Evolutionary conservation across 2,113 vertebrate genomes (phyloP), one percentile per base, ranked within the genome.

Genomic region (Hemicordylus capensis): DNA sequence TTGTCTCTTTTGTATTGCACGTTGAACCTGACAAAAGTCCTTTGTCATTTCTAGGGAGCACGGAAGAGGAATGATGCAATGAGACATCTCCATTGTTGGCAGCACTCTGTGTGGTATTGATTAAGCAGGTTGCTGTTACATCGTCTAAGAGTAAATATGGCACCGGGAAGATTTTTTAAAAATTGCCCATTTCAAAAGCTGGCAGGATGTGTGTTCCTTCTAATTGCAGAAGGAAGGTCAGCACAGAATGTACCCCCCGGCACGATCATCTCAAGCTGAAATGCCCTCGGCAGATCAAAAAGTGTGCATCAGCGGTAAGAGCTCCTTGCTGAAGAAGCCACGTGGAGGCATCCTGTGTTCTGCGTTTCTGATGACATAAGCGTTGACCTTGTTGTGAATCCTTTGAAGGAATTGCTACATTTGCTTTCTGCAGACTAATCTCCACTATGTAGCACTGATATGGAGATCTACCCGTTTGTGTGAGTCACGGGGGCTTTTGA

Each of bases 181-280:
- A n/a, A n/a, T 31, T 5, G 31, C 51, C 64, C 17, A 76, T 5
- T 87, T 54, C 84, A 86, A 93, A 86, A 81, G 59, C 86, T 86
- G 86, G 76, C 90, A 85, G 91, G 90, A 69, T 92, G 79, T 86
- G 80, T 91, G 89, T 91, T 93, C 69, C 87, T 54, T 91, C 92
- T 93, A 95, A 95, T 91, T 93, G 93, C 84, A 58, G 89, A 84
- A 93, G 85, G 89, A 92, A 94, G 91, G 91, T 94, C 94, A 93
- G 93, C 85, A 87, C 70, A 88, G 83, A 85, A 61, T 77, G 83
- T 90, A 90, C 86, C 90, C 88, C 89, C 88, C 76, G 82, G 86
- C 89, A 90, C 89, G 56, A 93, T 90, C 85, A 94, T 93, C 92
- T 89, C 78, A 78, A 87, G 80, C 69, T 28, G 83, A 93, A 89